Evolutionary conservation across 2,888 invertebrate species (phyloP).

Genomic region (Hololepta plana): DNA sequence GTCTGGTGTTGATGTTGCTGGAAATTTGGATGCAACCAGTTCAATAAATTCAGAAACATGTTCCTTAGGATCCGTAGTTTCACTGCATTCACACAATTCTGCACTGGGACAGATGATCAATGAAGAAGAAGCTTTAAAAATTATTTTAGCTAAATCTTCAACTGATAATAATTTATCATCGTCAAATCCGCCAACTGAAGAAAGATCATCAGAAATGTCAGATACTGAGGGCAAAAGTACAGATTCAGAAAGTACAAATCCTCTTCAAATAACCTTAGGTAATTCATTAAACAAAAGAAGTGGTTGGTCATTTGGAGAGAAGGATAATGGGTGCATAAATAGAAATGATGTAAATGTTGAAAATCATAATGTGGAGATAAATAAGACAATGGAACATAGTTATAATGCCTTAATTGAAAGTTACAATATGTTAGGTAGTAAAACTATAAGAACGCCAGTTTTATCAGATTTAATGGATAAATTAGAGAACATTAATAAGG

Average conservation of each 20-base stretch:
- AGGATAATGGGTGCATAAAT: slow-evolving; percentile 7
- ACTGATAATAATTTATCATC: not conserved
- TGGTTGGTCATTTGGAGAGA: slow-evolving; percentile 40
- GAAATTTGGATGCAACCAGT: slow-evolving; percentile 21
- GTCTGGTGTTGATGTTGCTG: slow-evolving; percentile 63
- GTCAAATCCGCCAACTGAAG: not conserved
- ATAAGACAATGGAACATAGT: slow-evolving; percentile 28
- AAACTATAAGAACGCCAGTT: slow-evolving; percentile 32
- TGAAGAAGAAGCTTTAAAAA: slow-evolving; percentile 55
- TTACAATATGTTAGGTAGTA: slow-evolving; percentile 31
- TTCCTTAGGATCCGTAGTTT: slow-evolving; percentile 24
- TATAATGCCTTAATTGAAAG: slow-evolving; percentile 40
- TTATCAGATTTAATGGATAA: slow-evolving; percentile 41
- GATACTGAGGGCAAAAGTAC: slow-evolving; percentile 9
- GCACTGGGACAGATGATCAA: slow-evolving; percentile 34
- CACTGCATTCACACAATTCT: slow-evolving; percentile 28
- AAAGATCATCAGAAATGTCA: not conserved
- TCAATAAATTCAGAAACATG: slow-evolving; percentile 20
- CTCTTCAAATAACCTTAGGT: slow-evolving; percentile 30
- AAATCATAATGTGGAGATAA: not conserved
- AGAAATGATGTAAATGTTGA: slow-evolving; percentile 5
- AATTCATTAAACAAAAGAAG: slow-evolving; percentile 46
- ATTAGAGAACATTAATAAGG: slow-evolving; percentile 17
- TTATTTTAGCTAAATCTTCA: slow-evolving; percentile 36
- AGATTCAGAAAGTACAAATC: slow-evolving; percentile 12